phyloP scores from a whole-genome alignment of 2,113 vertebrate genomes.

The Cathartes aura region DNA sequence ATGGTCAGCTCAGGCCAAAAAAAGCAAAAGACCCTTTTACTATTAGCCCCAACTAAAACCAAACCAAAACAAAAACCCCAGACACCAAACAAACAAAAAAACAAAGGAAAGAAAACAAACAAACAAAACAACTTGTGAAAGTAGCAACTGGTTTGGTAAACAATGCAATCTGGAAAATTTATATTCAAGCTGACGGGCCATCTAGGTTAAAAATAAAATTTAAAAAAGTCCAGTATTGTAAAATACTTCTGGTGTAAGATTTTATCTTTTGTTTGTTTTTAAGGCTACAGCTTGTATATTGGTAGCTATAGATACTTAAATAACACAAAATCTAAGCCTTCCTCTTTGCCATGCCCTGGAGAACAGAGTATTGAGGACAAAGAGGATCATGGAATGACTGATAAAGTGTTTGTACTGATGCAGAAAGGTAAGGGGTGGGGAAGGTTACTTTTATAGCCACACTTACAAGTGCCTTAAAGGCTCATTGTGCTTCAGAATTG shows the following conservation, averaged over 20 bases:
- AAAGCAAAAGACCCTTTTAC: not conserved
- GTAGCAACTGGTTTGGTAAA: not conserved
- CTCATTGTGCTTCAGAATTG: not conserved
- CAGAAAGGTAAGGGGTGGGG: not conserved
- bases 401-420: not conserved
- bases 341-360: not conserved
- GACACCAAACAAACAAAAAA: not conserved
- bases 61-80: not conserved
- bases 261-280: not conserved
- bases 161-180: not conserved
- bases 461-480: not conserved
- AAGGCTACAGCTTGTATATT: not conserved
- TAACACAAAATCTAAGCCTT: not conserved
- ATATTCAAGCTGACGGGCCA: not conserved
- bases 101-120: not conserved
- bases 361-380: not conserved
- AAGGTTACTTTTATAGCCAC: not conserved
- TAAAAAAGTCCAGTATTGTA: fast-evolving
- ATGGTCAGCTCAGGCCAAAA: not conserved
- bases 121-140: not conserved
- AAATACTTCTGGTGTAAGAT: not conserved
- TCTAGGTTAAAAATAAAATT: not conserved
- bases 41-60: not conserved
- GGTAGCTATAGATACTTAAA: not conserved
- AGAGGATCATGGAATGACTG: not conserved